Percentiles rank a stretch among this genome's conserved stretches.
phyloP scores from a whole-genome alignment of 2,797 vertebrate genomes.

The Coccyzus lansbergi region DNA sequence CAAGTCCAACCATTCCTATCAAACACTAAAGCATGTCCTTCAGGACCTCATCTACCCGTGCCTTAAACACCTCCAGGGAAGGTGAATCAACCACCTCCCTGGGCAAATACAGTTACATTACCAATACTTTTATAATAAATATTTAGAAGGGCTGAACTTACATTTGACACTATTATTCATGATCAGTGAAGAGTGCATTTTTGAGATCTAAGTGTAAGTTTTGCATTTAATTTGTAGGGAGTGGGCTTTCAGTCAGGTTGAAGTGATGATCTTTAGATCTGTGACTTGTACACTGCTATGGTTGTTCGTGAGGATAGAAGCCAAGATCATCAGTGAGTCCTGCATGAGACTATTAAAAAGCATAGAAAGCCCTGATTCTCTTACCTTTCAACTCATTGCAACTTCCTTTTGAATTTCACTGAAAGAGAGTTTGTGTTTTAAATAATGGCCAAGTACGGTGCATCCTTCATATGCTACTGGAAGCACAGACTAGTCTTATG shows the following conservation, averaged over 20 bases:
- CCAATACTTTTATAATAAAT: accelerated
- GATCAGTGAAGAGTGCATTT: background rate
- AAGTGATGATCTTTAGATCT: background rate
- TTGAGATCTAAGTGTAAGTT: background rate
- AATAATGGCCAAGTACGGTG: accelerated
- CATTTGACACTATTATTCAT: background rate
- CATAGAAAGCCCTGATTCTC: background rate
- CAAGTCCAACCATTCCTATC: too few relatives aligned
- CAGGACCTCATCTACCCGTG: too few relatives aligned
- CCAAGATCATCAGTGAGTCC: background rate
- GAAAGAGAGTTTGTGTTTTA: accelerated
- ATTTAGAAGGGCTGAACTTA: background rate
- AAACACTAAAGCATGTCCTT: too few relatives aligned
- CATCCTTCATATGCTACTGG: background rate
- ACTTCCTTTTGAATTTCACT: background rate
- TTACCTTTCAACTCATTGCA: background rate
- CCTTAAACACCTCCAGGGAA: too few relatives aligned
- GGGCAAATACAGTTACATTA: background rate
- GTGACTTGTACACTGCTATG: background rate
- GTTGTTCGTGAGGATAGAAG: background rate
- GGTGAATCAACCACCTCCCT: too few relatives aligned
- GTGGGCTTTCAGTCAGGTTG: background rate
- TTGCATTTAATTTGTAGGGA: background rate
- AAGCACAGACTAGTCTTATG: background rate
- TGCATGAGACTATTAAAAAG: background rate